phyloP scores from a whole-genome alignment of 2,888 invertebrate genomes.

The Melanostoma mellinum region DNA sequence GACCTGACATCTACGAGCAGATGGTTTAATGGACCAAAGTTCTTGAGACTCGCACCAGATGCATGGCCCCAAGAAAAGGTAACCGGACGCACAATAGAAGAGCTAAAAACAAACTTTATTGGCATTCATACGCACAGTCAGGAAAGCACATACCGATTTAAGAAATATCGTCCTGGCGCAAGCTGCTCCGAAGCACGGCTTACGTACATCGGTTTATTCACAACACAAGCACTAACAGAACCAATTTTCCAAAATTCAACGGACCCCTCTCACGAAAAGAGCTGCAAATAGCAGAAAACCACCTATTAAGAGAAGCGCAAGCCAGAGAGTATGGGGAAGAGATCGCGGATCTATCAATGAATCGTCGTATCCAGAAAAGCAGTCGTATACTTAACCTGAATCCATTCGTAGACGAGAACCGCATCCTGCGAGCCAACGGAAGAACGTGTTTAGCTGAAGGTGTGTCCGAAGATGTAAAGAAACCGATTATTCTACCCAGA shows the following conservation, averaged over 20 bases:
- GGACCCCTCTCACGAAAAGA: neutral
- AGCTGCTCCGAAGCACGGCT: neutral
- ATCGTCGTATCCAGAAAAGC: neutral
- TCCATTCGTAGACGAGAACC: neutral
- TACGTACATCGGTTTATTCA: neutral
- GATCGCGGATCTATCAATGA: neutral
- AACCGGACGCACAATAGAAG: neutral
- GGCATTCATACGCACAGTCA: neutral
- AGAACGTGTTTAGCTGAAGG: neutral
- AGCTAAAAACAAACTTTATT: conserved; percentile 1
- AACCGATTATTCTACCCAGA: no score
- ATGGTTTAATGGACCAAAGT: conserved; percentile 23
- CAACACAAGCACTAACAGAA: neutral
- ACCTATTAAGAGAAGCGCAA: neutral
- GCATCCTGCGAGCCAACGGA: conserved; percentile 4
- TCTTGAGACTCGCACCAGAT: neutral
- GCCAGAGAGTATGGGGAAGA: neutral
- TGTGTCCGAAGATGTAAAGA: no score
- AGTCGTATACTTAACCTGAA: neutral
- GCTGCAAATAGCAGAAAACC: neutral
- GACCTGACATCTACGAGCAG: neutral
- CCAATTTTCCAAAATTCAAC: neutral
- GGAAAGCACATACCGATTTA: neutral
- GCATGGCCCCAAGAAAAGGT: conserved; percentile 1
- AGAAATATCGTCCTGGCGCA: neutral